Evolutionary conservation across 1,140 invertebrate species (phyloP).

Genomic region (Luehdorfia chinensis): DNA sequence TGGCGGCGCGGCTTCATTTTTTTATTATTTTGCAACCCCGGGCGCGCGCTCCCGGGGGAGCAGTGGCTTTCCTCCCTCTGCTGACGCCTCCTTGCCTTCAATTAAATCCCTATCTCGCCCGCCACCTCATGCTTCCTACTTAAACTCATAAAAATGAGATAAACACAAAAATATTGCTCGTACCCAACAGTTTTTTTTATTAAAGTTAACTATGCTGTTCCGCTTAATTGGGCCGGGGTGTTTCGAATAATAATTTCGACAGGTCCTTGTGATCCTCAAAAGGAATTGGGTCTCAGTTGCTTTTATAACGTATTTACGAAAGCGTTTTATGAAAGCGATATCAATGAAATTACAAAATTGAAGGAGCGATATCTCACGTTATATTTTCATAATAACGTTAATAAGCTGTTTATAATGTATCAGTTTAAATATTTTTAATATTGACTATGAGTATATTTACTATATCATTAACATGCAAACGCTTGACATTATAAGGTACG

Average conservation of each 20-base stretch:
- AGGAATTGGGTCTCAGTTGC: neutral
- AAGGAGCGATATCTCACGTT: too few species aligned
- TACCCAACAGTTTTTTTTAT: constrained; percentile 51
- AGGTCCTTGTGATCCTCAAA: constrained; percentile 2
- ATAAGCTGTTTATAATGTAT: too few species aligned
- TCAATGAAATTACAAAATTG: too few species aligned
- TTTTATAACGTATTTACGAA: constrained; percentile 9
- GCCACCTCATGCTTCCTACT: constrained; percentile 70
- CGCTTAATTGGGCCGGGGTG: constrained; percentile 31
- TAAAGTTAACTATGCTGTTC: constrained; percentile 41
- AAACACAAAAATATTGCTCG: constrained; percentile 71
- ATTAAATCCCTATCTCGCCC: constrained; percentile 71
- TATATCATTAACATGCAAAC: too few species aligned
- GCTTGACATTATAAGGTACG: too few species aligned
- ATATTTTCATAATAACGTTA: too few species aligned
- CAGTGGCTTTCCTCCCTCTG: constrained; percentile 42
- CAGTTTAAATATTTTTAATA: too few species aligned
- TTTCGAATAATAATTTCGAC: constrained; percentile 10
- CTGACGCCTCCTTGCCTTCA: constrained; percentile 55
- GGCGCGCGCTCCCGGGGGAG: constrained; percentile 28
- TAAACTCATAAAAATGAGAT: constrained; percentile 74
- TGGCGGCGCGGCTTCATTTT: constrained; percentile 53
- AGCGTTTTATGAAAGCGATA: constrained; percentile 26
- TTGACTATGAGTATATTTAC: too few species aligned
- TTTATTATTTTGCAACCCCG: constrained; percentile 63